Percentiles rank a stretch among this genome's conserved stretches.
Conservation (phyloP, 2,797 vertebrate genomes). For the Phrynocephalus vlangalii region DNA sequence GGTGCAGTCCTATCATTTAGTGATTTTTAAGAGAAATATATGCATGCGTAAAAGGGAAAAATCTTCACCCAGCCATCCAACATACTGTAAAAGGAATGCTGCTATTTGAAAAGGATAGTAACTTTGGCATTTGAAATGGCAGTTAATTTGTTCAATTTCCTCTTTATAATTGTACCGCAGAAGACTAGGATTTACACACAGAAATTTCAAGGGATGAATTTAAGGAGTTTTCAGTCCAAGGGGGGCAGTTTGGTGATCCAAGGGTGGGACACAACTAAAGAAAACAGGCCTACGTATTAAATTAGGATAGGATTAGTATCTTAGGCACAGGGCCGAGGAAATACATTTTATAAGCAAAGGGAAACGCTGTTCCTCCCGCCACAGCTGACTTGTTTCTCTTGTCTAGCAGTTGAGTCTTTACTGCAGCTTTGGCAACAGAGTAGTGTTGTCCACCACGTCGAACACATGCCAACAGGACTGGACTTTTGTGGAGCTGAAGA, state of each 20-base stretch:
- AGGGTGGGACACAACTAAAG: rapidly evolving
- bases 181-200: constrained; percentile 32
- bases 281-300: not conserved
- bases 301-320: not conserved
- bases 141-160: constrained; percentile 70
- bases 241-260: not conserved
- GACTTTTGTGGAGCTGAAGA: not conserved
- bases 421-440: not conserved
- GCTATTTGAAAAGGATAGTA: constrained; percentile 29
- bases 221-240: constrained; percentile 23
- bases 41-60: constrained; percentile 27
- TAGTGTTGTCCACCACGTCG: not conserved
- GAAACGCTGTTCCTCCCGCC: not conserved
- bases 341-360: not conserved
- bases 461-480: not conserved
- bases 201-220: constrained; percentile 42
- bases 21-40: not conserved
- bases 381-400: not conserved
- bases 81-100: constrained; percentile 47
- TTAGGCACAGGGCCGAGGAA: not conserved
- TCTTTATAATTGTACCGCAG: constrained; percentile 63
- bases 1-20: constrained; percentile 60
- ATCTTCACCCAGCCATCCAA: constrained; percentile 53
- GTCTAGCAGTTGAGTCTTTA: not conserved
- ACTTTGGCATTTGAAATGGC: constrained; percentile 53